Evolutionary conservation across 2,888 invertebrate genomes (phyloP), one percentile per base, ranked within the genome.

Genomic region (Patella ulyssiponensis): DNA sequence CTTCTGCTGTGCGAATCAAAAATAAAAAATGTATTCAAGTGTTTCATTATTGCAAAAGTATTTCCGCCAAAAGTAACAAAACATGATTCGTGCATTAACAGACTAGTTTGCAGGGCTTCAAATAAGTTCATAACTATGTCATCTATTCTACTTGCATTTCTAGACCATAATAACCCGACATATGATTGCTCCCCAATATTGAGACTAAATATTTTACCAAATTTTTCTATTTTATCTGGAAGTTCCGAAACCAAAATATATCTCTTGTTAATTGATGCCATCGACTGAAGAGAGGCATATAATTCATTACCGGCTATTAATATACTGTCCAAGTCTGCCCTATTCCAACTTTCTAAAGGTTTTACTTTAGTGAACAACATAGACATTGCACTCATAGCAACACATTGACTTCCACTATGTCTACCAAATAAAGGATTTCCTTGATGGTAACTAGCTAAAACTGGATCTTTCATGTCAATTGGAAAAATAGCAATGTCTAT

Each of bases 41-140:
- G 64, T 64, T 64, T 64, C 64, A 64, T 64, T 64, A 64, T 64
- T 20, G 64, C 64, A 64, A 64, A 64, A 0, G 64, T 64, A 64
- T 20, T 64, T 20, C 64, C 20, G 20, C 20, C 20, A 64, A 64
- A 64, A 11, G 64, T 64, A 7, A 64, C 20, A 64, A 64, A 64
- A 2, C 64, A 64, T 20, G 64, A 64, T 20, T 64, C 64, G n/a
- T 64, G 20, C 20, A 20, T 64, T 64, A n/a, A 20, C 64, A 64
- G 64, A 64, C 64, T 20, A 9, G 64, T 20, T 64, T 64, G 64
- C n/a, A 64, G 20, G 20, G n/a, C 20, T 64, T 64, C 64, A 20
- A 20, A 64, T 20, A 64, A n/a, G 20, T 20, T 11, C 20, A 20
- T n/a, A 64, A 20, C 64, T 20, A 64, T 20, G 20, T 64, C 20